These are phyloP conservation scores for Proteles cristata DNA, from an alignment of 2,113 vertebrate species.

Conservation along the genomic window DNA sequence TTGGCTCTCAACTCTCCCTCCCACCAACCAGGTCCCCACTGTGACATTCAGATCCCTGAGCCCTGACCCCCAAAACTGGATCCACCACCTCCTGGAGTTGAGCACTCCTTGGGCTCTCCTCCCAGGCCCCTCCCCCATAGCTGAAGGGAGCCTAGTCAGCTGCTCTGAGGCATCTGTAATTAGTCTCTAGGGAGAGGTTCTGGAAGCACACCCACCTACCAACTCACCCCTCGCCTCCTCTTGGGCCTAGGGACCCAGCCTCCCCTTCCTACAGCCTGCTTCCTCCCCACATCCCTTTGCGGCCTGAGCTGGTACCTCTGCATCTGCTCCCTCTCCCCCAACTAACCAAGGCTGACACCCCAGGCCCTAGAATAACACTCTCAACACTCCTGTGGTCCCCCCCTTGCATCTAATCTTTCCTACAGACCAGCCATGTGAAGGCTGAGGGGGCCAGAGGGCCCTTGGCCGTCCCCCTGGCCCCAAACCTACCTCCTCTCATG, in stretches of 20 bases:
- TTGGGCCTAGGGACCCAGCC: not conserved
- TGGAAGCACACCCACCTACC: not conserved
- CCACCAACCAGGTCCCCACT: not conserved
- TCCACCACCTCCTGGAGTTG: not conserved
- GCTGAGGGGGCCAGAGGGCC: not conserved
- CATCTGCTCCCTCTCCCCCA: rapidly evolving
- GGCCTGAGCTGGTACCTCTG: not conserved
- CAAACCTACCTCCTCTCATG: constrained; percentile 92
- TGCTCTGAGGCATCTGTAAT: not conserved
- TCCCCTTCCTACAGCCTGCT: not conserved
- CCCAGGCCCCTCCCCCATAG: not conserved
- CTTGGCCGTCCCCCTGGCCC: rapidly evolving
- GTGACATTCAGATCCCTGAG: not conserved
- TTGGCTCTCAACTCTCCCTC: not conserved
- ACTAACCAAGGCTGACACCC: not conserved
- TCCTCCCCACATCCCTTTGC: rapidly evolving
- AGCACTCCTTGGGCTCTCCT: not conserved
- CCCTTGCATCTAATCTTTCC: not conserved
- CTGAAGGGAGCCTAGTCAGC: not conserved
- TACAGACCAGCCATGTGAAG: not conserved
- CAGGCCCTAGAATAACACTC: not conserved
- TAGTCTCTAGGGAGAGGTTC: not conserved
- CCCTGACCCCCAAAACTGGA: not conserved
- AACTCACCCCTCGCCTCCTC: too few species aligned
- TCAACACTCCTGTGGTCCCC: not conserved